A percentile compares a stretch with the other conserved stretches of the same genome.
Evolutionary conservation across 2,888 invertebrate species (phyloP).

Genomic region (Tenthredo mesomela): DNA sequence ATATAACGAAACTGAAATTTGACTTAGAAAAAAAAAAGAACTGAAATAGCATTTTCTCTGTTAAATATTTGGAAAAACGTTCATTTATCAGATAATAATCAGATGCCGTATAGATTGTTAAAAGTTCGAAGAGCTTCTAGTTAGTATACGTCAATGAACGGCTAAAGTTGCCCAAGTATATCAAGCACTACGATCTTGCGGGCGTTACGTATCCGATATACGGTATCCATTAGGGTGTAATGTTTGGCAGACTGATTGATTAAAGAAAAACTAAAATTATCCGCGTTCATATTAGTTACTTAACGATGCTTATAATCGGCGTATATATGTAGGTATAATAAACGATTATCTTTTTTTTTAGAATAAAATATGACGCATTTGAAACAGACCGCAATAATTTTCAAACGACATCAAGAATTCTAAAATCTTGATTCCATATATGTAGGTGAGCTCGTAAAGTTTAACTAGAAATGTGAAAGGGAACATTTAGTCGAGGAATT

Average conservation of each 20-base stretch:
- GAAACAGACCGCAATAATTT: too few relatives aligned
- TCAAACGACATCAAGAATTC: too few relatives aligned
- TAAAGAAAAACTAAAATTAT: neutral
- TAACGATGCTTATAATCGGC: neutral
- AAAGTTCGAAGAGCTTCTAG: neutral
- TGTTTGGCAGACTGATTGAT: neutral
- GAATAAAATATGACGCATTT: too few relatives aligned
- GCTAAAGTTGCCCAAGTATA: conserved; percentile 14
- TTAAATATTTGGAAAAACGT: neutral
- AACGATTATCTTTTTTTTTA: neutral
- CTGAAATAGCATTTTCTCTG: neutral
- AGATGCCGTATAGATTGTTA: neutral
- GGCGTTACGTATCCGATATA: neutral
- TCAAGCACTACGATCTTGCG: neutral
- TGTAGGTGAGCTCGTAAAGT: too few relatives aligned
- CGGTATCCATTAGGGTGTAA: conserved; percentile 8
- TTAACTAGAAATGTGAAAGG: too few relatives aligned
- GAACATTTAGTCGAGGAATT: too few relatives aligned
- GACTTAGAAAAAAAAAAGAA: neutral
- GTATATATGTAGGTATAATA: neutral
- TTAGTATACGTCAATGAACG: neutral
- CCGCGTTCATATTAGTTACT: neutral
- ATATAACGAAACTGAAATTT: neutral
- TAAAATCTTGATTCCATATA: too few relatives aligned
- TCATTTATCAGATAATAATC: neutral